Conservation (phyloP, 1,140 invertebrate genomes). For the Marisa cornuarietis region DNA sequence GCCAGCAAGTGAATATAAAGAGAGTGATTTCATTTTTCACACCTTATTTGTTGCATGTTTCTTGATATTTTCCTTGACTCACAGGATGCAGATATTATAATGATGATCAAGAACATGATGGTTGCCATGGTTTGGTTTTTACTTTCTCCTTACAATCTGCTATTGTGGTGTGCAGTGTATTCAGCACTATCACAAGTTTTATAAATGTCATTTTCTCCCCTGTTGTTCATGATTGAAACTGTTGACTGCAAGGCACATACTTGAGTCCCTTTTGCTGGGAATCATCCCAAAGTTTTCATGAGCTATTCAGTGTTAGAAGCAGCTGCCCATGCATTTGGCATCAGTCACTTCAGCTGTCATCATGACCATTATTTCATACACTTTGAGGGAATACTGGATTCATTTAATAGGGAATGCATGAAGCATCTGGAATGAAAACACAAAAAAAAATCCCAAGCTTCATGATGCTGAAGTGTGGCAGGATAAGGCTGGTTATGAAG, state of each 20-base stretch:
- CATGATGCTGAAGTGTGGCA: too few relatives aligned
- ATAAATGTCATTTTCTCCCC: not conserved
- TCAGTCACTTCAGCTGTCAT: too few relatives aligned
- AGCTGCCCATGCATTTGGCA: too few relatives aligned
- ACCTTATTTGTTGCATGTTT: slow-evolving; percentile 1
- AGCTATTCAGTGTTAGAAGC: too few relatives aligned
- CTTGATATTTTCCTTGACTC: not conserved
- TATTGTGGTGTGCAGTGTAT: slow-evolving; percentile 4
- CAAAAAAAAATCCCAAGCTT: too few relatives aligned
- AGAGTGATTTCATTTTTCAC: not conserved
- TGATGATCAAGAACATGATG: slow-evolving; percentile 3
- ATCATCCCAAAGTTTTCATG: too few relatives aligned
- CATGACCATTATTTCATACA: too few relatives aligned
- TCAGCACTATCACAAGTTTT: not conserved
- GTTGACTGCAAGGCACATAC: slow-evolving; percentile 1
- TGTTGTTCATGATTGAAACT: not conserved
- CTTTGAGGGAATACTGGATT: too few relatives aligned
- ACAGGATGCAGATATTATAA: slow-evolving; percentile 4
- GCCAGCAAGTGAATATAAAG: not conserved
- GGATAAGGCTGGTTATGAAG: too few relatives aligned
- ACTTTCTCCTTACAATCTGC: not conserved
- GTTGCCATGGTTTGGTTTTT: not conserved
- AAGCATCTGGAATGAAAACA: too few relatives aligned
- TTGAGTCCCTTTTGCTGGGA: not conserved
- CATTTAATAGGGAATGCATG: too few relatives aligned